phyloP scores from a whole-genome alignment of 2,113 vertebrate species.

The Oxyura jamaicensis region DNA sequence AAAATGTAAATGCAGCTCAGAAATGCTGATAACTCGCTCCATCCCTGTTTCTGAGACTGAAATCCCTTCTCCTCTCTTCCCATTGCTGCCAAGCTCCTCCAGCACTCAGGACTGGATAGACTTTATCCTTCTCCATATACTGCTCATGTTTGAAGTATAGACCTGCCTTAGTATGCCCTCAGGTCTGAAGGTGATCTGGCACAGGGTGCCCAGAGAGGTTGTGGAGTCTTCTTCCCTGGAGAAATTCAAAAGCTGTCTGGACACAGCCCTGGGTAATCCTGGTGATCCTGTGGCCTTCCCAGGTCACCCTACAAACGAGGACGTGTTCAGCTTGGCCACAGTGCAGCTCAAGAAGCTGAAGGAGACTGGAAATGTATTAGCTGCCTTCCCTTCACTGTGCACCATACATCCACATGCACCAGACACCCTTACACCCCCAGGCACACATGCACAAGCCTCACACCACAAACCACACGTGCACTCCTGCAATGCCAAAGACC shows the following conservation, averaged over 20 bases:
- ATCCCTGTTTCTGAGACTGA: background rate
- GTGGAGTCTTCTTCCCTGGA: no score
- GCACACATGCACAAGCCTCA: fast-evolving
- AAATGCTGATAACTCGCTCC: background rate
- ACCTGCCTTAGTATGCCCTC: background rate
- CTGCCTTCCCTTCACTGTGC: background rate
- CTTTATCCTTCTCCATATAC: background rate
- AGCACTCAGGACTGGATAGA: background rate
- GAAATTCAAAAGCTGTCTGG: no score
- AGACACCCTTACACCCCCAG: no score
- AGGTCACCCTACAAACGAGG: background rate
- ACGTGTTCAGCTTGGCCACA: background rate
- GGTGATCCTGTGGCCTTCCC: background rate
- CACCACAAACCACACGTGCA: background rate
- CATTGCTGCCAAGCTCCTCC: background rate
- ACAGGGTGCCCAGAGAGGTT: no score
- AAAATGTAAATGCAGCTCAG: background rate
- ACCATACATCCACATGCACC: background rate
- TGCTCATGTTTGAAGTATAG: background rate
- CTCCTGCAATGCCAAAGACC: background rate
- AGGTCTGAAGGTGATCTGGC: no score
- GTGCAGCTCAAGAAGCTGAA: background rate
- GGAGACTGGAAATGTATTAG: background rate
- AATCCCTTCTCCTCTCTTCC: background rate
- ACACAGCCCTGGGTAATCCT: no score